Base-by-base conservation (phyloP, 2,888 invertebrate genomes). In the Amiota communis region DNA sequence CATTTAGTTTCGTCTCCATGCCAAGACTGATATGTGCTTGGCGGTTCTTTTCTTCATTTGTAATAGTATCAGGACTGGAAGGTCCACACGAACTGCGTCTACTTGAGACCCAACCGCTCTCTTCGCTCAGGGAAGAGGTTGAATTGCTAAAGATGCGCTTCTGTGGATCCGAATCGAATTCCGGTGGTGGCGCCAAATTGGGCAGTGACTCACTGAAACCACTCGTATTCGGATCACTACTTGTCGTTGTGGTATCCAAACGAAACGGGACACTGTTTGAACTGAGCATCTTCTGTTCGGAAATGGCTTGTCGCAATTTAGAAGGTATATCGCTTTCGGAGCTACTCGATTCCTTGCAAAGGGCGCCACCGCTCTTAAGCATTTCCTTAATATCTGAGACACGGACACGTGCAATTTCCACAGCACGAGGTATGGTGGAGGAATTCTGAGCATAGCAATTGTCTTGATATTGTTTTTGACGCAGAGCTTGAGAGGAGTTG, bases 31-130 rank as follows among this genome's bases (percentile, higher is more conserved):
- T 78, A 65, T 85, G 86, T 51, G 81, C 80, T 61, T 86, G 77
- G 36, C 78, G 83, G 2, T 78, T 76, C 56, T 79, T 77, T 20
- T 81, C 74, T 11, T 83, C 85, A 71, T 87, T 84, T 17, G 86
- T 86, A 11, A 89, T 83, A 3, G 89, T 88, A 83, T 93, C 93
- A 6, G 93, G 93, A 71, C 92, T 91, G 0, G 93, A 93, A n/a
- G 91, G 91, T 20, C 91, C 92, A 70, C 91, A 90, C 15, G 93
- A 93, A 84, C 93, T 93, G 61, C 92, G 91, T 63, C 94, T 93
- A 81, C 95, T 96, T 48, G 95, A 95, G 0, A 96, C 95, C 96
- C 96, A 96, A 1, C 96, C 96, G 85, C 96, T 96, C 88, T 95
- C 95, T 88, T 96, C 96, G 82, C 95, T 96, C 75, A 94, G 89